Percentiles rank a stretch among this genome's conserved stretches.
Conservation (phyloP, 1,140 invertebrate genomes). For the Drosophila pallidifrons region DNA sequence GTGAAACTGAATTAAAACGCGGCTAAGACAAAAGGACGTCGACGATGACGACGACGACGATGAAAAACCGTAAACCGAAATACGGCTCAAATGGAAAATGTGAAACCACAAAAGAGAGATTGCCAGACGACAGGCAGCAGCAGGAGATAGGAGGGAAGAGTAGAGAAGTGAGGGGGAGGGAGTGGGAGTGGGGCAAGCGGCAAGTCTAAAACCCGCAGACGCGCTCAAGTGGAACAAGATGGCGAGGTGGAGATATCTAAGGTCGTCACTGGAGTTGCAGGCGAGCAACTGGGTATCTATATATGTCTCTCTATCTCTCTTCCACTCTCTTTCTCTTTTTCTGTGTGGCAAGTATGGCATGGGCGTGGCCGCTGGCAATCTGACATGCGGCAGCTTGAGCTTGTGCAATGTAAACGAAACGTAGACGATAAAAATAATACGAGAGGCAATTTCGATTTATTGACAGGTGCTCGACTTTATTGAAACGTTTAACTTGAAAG, state of each 20-base stretch:
- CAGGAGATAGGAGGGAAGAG: background rate
- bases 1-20: conserved; percentile 67
- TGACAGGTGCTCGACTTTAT: conserved; percentile 83
- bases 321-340: conserved; percentile 2
- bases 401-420: conserved; percentile 78
- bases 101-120: conserved; percentile 56
- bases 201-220: conserved; percentile 55
- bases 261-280: conserved; percentile 34
- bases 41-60: background rate
- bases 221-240: conserved; percentile 73
- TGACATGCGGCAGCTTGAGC: conserved; percentile 52
- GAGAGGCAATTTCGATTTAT: conserved; percentile 83
- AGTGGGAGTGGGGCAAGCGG: background rate
- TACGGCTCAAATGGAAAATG: conserved; percentile 38
- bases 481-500: conserved; percentile 82
- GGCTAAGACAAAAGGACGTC: conserved; percentile 40
- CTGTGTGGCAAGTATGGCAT: conserved; percentile 15
- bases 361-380: conserved; percentile 51
- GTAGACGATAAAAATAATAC: conserved; percentile 82
- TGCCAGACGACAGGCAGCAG: conserved; percentile 23
- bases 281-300: background rate
- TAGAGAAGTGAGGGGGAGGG: too few species aligned
- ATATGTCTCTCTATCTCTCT: too few species aligned
- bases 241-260: conserved; percentile 56
- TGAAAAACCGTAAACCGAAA: conserved; percentile 28